phyloP scores from a whole-genome alignment of 2,113 vertebrate genomes.

The Axis porcinus region DNA sequence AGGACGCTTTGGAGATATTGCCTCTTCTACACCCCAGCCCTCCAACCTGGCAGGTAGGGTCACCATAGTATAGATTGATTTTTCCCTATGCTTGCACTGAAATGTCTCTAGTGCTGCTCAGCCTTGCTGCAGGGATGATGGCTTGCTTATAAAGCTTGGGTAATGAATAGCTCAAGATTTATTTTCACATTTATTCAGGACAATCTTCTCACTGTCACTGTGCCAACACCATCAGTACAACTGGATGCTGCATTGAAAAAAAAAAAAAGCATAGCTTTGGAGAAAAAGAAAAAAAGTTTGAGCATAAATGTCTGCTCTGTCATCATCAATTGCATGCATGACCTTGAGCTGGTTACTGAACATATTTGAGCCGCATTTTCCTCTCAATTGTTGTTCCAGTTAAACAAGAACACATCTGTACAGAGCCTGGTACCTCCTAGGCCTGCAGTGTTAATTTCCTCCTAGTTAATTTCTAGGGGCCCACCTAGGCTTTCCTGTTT shows the following conservation, averaged over 20 bases:
- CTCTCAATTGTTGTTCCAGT: not conserved
- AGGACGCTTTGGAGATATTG: not conserved
- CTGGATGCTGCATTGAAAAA: not conserved
- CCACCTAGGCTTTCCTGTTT: not conserved
- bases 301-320: not conserved
- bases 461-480: not conserved
- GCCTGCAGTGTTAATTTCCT: not conserved
- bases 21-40: not conserved
- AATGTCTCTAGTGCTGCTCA: not conserved
- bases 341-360: not conserved
- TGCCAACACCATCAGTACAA: slow-evolving; percentile 48
- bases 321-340: not conserved
- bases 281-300: not conserved
- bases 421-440: not conserved
- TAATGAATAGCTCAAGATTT: slow-evolving; percentile 57
- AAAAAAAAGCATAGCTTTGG: not conserved
- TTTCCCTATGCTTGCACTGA: not conserved
- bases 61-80: slow-evolving; percentile 1
- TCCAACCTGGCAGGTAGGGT: not conserved
- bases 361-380: not conserved
- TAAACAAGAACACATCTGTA: not conserved
- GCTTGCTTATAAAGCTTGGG: slow-evolving; percentile 40
- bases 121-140: not conserved
- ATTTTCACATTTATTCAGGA: slow-evolving; percentile 63
- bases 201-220: slow-evolving; percentile 48